Conservation (phyloP, 2,888 invertebrate species). For the Elegia similella region DNA sequence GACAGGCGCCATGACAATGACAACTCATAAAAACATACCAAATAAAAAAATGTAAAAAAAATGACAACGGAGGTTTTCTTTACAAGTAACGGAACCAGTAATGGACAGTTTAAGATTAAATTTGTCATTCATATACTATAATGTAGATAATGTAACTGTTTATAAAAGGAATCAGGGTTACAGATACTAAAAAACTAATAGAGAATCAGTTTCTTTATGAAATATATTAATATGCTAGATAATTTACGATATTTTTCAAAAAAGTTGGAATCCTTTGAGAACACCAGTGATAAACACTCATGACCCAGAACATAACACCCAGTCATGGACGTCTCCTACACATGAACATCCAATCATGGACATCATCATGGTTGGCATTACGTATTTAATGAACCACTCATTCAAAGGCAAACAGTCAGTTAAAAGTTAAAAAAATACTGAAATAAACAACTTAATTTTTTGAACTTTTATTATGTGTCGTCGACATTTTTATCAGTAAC, state of each 20-base stretch:
- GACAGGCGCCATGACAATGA: too few relatives aligned
- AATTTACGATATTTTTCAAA: too few relatives aligned
- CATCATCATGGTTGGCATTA: conserved; percentile 1
- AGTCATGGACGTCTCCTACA: too few relatives aligned
- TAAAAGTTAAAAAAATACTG: too few relatives aligned
- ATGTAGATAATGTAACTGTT: conserved; percentile 15
- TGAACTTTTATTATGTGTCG: too few relatives aligned
- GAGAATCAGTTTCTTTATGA: conserved; percentile 5
- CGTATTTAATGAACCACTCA: not conserved
- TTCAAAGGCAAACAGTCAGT: too few relatives aligned
- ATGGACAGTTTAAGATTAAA: not conserved
- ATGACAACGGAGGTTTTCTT: too few relatives aligned
- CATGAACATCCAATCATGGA: conserved; percentile 17
- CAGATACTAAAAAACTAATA: conserved; percentile 13
- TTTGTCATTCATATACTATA: conserved; percentile 7
- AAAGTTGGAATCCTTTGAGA: not conserved
- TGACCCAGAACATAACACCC: conserved; percentile 13
- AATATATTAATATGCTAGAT: not conserved
- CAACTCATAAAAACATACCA: too few relatives aligned
- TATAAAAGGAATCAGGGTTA: conserved; percentile 14
- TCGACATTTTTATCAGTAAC: too few relatives aligned
- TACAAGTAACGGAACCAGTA: not conserved
- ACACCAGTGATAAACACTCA: conserved; percentile 12
- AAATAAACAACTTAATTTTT: too few relatives aligned
- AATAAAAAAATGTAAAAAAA: too few relatives aligned